Base-by-base conservation (phyloP, 2,797 vertebrate species). In the Rhabdophis nuchalis region DNA sequence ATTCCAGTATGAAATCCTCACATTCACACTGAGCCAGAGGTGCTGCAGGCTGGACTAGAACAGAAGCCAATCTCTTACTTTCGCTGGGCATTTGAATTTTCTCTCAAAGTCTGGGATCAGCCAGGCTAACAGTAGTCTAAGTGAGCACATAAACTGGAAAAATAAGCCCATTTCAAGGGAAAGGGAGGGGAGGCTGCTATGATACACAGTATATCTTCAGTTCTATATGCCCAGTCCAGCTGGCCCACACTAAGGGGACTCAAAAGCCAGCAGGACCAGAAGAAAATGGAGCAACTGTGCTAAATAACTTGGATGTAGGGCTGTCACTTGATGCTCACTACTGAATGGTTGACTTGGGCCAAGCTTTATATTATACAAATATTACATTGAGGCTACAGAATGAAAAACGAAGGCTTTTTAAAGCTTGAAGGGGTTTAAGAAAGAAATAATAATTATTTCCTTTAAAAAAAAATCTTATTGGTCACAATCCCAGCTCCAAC, bases 211-310 rank as follows among this genome's bases (percentile, higher is more conserved):
- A 18, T 68, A 14, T 46, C 36, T 92, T 85, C 32, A n/a, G 72
- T 56, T 46, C 56, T 54, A 64, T 18, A n/a, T 54, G 32, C 68
- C 58, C 53, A 36, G 58, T 72, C 50, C 72, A 85, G 46, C 85
- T 32, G 91, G 87, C 88, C 56, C 85, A 68, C 86, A 92, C 25
- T 0, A 0, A 91, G 91, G 92, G 72, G 91, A 88, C 93, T 85
- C 91, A 94, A 85, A 92, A 94, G 50, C 64, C 54, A 61, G 56
- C 86, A 50, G 46, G 36, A 23, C 23, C 41, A 53, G 56, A 50
- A 61, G 89, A 85, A n/a, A 58, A 32, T 56, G 68, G 86, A 82
- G 50, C 16, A 23, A 27, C 41, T 72, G 50, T 88, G 57, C 50
- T 90, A 54, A 91, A 91, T 50, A 88, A 29, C 50, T 3, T 25